phyloP scores from a whole-genome alignment of 2,888 invertebrate species.

The Aphrophora alni region DNA sequence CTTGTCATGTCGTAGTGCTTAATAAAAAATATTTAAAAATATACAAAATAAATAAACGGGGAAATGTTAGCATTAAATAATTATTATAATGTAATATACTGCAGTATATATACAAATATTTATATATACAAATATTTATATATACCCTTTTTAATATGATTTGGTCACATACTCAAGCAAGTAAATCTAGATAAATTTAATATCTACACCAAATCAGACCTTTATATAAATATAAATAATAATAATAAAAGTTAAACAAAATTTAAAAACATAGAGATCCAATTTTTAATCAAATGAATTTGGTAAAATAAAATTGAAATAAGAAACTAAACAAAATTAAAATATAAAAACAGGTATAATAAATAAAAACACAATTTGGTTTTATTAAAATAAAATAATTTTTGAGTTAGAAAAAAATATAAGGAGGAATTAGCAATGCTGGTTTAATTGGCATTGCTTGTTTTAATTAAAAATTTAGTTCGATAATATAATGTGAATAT shows the following conservation, averaged over 20 bases:
- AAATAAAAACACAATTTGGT: constrained; percentile 36
- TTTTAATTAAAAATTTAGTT: constrained; percentile 17
- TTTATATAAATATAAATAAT: neutral
- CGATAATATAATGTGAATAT: neutral
- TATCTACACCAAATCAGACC: neutral
- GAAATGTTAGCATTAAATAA: neutral
- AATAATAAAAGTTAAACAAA: neutral
- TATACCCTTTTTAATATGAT: neutral
- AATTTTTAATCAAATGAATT: neutral
- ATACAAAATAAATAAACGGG: neutral
- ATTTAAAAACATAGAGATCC: neutral
- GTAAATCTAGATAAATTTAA: neutral
- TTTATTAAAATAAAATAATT: constrained; percentile 7
- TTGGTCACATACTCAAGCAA: neutral
- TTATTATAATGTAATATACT: neutral
- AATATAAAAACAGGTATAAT: neutral
- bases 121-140: neutral
- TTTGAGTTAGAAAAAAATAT: too few species aligned
- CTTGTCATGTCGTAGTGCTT: neutral
- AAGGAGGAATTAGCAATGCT: neutral
- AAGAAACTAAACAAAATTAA: neutral
- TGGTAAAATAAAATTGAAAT: neutral
- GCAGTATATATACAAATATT: neutral
- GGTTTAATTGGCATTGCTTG: neutral
- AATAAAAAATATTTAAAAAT: neutral